Percentiles rank a stretch among this genome's conserved stretches.
These are phyloP conservation scores for Pelmatolapia mariae DNA, from an alignment of 2,113 vertebrate genomes.

Conservation along the genomic window DNA sequence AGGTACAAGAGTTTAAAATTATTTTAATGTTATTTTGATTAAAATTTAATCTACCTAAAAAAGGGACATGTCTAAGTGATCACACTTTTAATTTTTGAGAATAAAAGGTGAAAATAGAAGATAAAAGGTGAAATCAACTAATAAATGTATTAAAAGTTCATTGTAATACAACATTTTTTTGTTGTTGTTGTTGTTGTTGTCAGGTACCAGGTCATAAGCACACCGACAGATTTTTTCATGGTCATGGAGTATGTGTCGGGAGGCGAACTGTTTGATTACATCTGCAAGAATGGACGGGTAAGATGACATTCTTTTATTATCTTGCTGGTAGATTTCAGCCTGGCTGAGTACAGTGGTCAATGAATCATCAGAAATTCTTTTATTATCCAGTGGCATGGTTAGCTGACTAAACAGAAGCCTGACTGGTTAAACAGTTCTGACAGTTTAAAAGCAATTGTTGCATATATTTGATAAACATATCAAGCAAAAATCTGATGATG, in stretches of 20 bases:
- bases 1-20: background rate
- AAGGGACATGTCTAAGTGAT: background rate
- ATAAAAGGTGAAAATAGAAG: background rate
- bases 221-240: conserved; percentile 99
- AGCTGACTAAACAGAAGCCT: background rate
- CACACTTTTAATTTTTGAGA: too few species aligned
- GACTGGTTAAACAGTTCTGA: background rate
- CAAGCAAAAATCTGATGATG: background rate
- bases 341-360: background rate
- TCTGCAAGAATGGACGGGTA: conserved; percentile 97
- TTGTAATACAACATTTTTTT: background rate
- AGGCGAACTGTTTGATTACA: conserved; percentile 98
- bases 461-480: background rate
- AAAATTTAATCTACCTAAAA: background rate
- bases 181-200: conserved; percentile 24
- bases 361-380: background rate
- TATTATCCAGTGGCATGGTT: background rate
- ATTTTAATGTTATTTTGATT: background rate
- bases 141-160: background rate
- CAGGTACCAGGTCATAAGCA: conserved; percentile 99
- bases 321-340: background rate
- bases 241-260: conserved; percentile 99
- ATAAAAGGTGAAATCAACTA: background rate
- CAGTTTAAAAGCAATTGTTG: background rate
- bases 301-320: conserved; percentile 49